Base-by-base conservation (phyloP, 2,113 vertebrate genomes). In the Steatornis caripensis region DNA sequence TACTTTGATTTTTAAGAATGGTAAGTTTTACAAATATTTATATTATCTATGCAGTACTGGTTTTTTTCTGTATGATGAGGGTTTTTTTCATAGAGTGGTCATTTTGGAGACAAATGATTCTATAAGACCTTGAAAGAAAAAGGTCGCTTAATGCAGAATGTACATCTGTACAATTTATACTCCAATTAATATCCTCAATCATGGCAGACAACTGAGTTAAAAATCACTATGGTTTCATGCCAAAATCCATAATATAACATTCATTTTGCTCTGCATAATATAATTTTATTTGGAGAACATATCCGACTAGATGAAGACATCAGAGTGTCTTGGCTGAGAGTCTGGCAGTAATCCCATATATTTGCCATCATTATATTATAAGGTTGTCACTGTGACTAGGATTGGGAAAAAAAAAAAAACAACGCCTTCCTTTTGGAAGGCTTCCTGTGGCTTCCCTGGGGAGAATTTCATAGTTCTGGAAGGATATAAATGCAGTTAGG, bases 211-310 rank as follows among this genome's bases (percentile, higher is more conserved):
- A 82, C 46, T 0, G 62, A 90, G 45, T 69, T 93, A 74, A 94
- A 93, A 93, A 95, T 91, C 84, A 49, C 48, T 62, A 26, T 45
- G 20, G 23, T 96, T 94, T 92, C 75, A 89, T 84, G 92, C 92
- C 85, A 94, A 71, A 94, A 94, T 90, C 90, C 11, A 54, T 86
- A 88, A 74, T 13, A 39, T 54, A 77, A 41, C 72, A n/a, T 94
- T 84, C 24, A 11, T 92, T 96, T 90, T 80, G 3, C n/a, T 85
- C 37, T 58, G 30, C 45, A 55, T 86, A 93, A 76, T 72, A 90
- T 72, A 71, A 93, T 94, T 92, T 94, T 93, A 84, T 93, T 89
- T 92, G 85, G 60, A 81, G 79, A 90, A 60, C 15, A n/a, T 87
- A 92, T 75, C 87, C 78, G 69, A 88, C 55, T 94, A 78, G 80